phyloP scores from a whole-genome alignment of 2,113 vertebrate species.

The Hypanus sabinus region DNA sequence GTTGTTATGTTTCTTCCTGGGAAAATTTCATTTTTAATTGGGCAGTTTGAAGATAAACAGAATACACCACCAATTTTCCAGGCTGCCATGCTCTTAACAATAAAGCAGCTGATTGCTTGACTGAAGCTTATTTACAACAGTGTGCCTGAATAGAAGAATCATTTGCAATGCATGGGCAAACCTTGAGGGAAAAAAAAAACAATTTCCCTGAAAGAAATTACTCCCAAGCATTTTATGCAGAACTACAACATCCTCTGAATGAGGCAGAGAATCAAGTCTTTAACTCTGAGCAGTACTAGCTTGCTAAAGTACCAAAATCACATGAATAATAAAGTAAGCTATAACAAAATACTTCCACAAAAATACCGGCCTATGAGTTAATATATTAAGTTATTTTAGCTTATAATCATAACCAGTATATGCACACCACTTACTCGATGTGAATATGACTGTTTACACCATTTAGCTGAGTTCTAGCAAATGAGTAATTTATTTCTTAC shows the following conservation, averaged over 20 bases:
- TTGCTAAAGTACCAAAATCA: neutral
- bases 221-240: neutral
- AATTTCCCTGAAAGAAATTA: neutral
- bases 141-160: neutral
- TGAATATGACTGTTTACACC: neutral
- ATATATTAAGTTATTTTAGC: neutral
- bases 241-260: neutral
- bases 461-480: neutral
- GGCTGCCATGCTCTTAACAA: too few species aligned
- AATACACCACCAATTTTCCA: too few species aligned
- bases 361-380: neutral
- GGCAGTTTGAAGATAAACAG: too few species aligned
- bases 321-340: neutral
- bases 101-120: neutral
- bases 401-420: neutral
- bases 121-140: neutral
- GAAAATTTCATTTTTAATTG: too few species aligned
- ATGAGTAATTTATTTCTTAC: neutral
- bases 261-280: neutral
- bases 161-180: neutral
- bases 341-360: neutral
- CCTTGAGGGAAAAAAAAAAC: neutral
- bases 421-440: neutral
- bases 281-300: neutral
- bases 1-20: too few species aligned